Percentiles rank a stretch among this genome's conserved stretches.
Evolutionary conservation across 2,113 vertebrate species (phyloP).

Genomic region (Tenrec ecaudatus): DNA sequence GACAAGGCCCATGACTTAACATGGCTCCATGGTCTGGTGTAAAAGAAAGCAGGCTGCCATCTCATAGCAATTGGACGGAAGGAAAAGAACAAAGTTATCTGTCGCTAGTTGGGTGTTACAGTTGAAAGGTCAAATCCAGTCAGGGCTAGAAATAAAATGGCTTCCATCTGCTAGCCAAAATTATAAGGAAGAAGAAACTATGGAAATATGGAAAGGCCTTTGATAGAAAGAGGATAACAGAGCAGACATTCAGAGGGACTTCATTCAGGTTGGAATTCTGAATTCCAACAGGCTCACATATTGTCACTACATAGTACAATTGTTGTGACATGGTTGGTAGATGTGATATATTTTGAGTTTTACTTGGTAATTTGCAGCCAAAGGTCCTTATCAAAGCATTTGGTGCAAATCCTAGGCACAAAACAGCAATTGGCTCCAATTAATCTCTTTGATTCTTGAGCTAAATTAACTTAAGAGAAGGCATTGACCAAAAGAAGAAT

Average conservation of each 20-base stretch:
- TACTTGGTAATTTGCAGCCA: neutral
- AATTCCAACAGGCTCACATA: neutral
- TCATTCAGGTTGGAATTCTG: neutral
- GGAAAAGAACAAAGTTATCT: neutral
- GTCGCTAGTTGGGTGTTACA: neutral
- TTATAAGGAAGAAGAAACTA: neutral
- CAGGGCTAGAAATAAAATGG: neutral
- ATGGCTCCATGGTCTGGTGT: neutral
- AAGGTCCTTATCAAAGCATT: too few species aligned
- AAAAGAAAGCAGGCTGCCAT: neutral
- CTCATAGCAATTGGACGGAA: neutral
- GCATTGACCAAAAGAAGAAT: fast-evolving
- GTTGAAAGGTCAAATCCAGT: neutral
- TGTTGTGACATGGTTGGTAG: neutral
- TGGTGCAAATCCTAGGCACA: too few species aligned
- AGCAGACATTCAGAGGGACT: neutral
- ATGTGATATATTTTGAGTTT: neutral
- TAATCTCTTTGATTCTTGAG: neutral
- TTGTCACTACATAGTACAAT: too few species aligned
- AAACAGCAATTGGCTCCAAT: neutral
- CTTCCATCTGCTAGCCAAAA: neutral
- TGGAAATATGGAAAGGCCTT: neutral
- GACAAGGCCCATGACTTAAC: neutral
- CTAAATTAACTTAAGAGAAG: neutral
- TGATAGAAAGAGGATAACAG: neutral